phyloP scores from a whole-genome alignment of 30 jellyfish, hydroid and myxozoan genomes.

The Chironex yamaguchii region DNA sequence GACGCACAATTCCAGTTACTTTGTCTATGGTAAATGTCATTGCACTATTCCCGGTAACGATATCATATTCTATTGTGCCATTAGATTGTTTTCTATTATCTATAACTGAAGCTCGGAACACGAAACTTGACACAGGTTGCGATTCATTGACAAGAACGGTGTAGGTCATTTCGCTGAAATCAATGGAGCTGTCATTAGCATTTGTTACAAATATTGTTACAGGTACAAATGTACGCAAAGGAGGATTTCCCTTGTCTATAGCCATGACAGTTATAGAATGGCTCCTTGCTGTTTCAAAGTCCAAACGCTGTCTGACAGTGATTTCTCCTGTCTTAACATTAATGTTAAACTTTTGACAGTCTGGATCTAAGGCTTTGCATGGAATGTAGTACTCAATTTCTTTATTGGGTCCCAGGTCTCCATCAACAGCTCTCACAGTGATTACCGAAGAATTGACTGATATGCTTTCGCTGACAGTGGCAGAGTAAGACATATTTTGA shows the following conservation, averaged over 20 bases:
- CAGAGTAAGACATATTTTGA: conserved; percentile 12
- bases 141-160: conserved; percentile 71
- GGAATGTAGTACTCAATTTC: conserved; percentile 67
- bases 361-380: conserved; percentile 43
- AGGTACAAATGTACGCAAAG: conserved; percentile 50
- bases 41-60: conserved; percentile 47
- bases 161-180: conserved; percentile 53
- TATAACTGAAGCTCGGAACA: conserved; percentile 56
- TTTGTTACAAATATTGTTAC: conserved; percentile 74
- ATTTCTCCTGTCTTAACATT: conserved; percentile 80
- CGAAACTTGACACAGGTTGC: conserved; percentile 43
- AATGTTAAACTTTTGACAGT: conserved; percentile 40
- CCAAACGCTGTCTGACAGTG: conserved; percentile 47
- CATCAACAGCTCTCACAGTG: conserved; percentile 71
- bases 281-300: conserved; percentile 51
- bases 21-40: conserved; percentile 21
- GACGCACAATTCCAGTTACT: conserved; percentile 3
- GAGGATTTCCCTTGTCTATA: conserved; percentile 63
- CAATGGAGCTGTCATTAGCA: conserved; percentile 74
- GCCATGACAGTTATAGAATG: conserved; percentile 70
- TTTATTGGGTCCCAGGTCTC: conserved; percentile 73
- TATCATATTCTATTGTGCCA: conserved; percentile 41
- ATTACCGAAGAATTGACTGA: conserved; percentile 29
- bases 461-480: conserved; percentile 42
- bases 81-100: conserved; percentile 66